Evolutionary conservation across 2,888 invertebrate species (phyloP).

Genomic region (Lepetodrilus schrolli): DNA sequence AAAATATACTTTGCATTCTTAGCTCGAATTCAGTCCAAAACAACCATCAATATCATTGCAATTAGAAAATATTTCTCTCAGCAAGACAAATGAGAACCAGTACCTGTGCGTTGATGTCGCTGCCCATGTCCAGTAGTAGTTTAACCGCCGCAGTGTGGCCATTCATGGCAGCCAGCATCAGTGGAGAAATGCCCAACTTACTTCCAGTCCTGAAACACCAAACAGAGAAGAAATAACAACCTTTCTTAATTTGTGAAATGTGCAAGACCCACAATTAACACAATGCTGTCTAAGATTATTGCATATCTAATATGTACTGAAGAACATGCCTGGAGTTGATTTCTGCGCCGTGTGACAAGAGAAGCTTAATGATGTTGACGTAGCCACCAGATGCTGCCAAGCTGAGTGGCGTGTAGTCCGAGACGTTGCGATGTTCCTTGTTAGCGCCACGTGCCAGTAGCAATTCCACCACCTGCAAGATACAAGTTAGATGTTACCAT

Average conservation of each 20-base stretch:
- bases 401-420: conserved; percentile 99
- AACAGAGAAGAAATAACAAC: no score
- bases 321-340: conserved; percentile 89
- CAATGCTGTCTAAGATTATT: no score
- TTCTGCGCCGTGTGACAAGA: conserved; percentile 95
- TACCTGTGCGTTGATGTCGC: conserved; percentile 96
- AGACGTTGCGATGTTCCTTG: conserved; percentile 96
- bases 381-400: conserved; percentile 98
- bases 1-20: no score
- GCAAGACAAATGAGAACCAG: no score
- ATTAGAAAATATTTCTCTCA: no score
- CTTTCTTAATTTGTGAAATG: no score
- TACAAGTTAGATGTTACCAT: background rate
- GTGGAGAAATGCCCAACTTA: conserved; percentile 97
- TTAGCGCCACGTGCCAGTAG: conserved; percentile 92
- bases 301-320: no score
- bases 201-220: conserved; percentile 85
- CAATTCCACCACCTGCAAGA: conserved; percentile 86
- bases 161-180: conserved; percentile 99
- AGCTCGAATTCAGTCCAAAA: no score
- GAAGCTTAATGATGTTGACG: conserved; percentile 96
- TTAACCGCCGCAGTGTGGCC: conserved; percentile 96
- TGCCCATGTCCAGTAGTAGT: conserved; percentile 95
- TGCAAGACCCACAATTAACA: no score
- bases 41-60: no score